Base-by-base conservation (phyloP, 2,113 vertebrate genomes). In the Podilymbus podiceps region DNA sequence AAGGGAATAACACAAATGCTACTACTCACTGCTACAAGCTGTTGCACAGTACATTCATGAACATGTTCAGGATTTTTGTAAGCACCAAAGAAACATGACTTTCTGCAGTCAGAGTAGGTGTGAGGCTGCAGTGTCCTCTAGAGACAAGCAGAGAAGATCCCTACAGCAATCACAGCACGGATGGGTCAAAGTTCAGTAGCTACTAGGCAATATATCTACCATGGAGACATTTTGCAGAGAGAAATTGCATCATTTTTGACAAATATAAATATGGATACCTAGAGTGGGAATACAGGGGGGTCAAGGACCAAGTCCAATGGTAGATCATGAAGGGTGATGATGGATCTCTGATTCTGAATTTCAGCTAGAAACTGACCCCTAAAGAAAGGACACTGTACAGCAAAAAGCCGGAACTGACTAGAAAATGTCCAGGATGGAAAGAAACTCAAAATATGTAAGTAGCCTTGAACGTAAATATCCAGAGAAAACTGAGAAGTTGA, bases 151-250 rank as follows among this genome's bases (percentile, higher is more conserved):
- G 55, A 47, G 23, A 66, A 50, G 56, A 58, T 53, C 20, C 10
- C 24, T 19, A 21, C 15, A 27, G 42, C 0, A 0, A 53, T 30
- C 30, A 8, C 38, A 8, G 30, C 30, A 28, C 0, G 3, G 62
- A 28, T 52, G 53, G 63, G 67, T 50, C 16, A 40, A 55, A 76
- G 74, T 6, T 66, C 15, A 64, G 40, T 6, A 55, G 20, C 31
- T 35, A 27, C 24, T 0, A 1, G 23, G 8, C 38, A 63, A 2
- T 18, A 44, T n/a, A 38, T 63, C 49, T n/a, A 58, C 35, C 31
- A 18, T 5, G 18, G 25, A 86, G 49, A 63, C 38, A 52, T 30
- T 73, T 15, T 44, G 21, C 18, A 76, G 35, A 71, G 58, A 59
- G 72, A 83, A 78, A 59, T 21, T 11, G 11, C 9, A 3, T 16